phyloP scores from a whole-genome alignment of 2,797 vertebrate genomes.

The Crenuchus spilurus region DNA sequence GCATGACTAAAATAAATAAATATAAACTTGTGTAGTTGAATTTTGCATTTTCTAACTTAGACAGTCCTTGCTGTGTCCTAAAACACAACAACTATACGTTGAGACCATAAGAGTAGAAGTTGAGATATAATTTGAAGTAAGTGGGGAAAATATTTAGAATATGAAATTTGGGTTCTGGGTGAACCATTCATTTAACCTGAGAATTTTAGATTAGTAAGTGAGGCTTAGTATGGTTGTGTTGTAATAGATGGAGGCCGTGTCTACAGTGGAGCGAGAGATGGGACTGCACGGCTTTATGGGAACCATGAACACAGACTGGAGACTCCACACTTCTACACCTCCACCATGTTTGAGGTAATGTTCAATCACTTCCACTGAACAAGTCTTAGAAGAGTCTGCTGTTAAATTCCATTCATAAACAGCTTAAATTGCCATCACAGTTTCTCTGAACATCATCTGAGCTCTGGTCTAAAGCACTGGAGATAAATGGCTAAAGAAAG shows the following conservation, averaged over 20 bases:
- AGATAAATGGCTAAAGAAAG: background rate
- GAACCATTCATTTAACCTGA: no score
- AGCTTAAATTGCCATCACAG: background rate
- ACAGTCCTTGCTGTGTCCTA: no score
- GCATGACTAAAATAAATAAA: no score
- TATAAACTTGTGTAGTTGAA: no score
- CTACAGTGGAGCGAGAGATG: constrained; percentile 4
- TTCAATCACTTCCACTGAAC: background rate
- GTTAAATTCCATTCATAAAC: background rate
- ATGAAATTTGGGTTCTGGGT: no score
- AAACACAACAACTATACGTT: no score
- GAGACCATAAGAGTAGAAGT: no score
- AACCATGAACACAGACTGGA: background rate
- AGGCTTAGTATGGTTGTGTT: background rate
- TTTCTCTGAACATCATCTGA: background rate
- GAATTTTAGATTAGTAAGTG: no score
- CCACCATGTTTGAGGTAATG: constrained; percentile 13
- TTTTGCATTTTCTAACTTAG: no score
- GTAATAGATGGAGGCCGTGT: constrained; percentile 21
- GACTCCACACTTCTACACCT: background rate
- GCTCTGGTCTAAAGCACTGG: background rate
- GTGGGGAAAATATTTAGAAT: no score
- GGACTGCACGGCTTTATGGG: background rate
- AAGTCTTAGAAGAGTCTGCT: background rate
- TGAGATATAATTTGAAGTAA: no score